Base-by-base conservation (phyloP, 2,888 invertebrate species). In the Perizoma affinitatum region DNA sequence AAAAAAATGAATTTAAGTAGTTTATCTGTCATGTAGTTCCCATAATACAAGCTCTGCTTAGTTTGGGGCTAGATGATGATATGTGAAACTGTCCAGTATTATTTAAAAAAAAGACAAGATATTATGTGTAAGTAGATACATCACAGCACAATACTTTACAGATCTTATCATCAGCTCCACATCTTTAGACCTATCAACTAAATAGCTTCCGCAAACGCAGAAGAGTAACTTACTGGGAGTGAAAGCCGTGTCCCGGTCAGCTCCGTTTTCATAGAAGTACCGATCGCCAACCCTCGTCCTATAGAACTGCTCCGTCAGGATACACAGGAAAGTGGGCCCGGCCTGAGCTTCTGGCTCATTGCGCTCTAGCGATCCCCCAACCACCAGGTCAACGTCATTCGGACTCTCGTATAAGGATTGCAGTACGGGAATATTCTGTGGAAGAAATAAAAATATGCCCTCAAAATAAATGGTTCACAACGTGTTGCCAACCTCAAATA, bases 301-400 rank as follows among this genome's bases (percentile, higher is more conserved):
- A 79, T 95, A 96, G 90, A 98, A 98, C 87, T 98, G 98, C 78
- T 96, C 96, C 0, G 96, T 96, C 5, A 98, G 88, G 68, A 98
- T 96, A 79, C 98, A 98, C 4, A 97, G 93, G 93, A 96, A 97
- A 0, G 98, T 97, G 0, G 98, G 98, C 0, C 98, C 98, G 0
- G 96, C 94, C 49, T 96, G 92, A 0, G 97, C 95, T 0, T 96
- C 97, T 0, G 94, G 94, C 0, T 97, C 95, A 60, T 95, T 95
- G 0, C 87, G 86, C 84, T 98, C 98, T 53, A 97, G 80, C 0
- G 97, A 95, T 0, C 96, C 98, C 0, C 96, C 98, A 6, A 97
- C 96, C 9, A 96, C 96, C 58, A 98, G 82, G 72, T 98, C 98
- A 1, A 98, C 96, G 82, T 98, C 98, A 56, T 96, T 95, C 0